Conservation (phyloP, 2,888 invertebrate genomes). For the Erebia ligea region DNA sequence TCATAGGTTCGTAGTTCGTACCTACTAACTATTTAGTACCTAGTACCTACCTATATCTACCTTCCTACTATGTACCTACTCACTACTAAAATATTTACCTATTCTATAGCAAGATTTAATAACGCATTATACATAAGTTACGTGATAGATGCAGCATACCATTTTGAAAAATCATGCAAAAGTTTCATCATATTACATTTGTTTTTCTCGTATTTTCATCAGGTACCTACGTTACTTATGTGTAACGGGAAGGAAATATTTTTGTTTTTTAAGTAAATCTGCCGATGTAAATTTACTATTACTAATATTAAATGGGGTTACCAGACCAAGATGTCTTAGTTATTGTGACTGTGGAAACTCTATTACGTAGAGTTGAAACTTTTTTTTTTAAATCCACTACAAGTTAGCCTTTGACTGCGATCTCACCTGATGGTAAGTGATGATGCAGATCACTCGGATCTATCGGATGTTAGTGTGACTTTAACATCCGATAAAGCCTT, state of each 20-base stretch:
- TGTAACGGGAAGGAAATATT: constrained; percentile 4
- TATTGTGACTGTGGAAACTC: no score
- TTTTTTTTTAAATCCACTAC: neutral
- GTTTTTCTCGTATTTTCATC: neutral
- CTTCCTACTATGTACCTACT: neutral
- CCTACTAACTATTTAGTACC: no score
- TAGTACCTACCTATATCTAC: no score
- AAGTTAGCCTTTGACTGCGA: no score
- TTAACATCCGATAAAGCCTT: no score
- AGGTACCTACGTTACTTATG: neutral
- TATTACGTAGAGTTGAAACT: no score
- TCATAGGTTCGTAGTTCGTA: no score
- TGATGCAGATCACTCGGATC: no score
- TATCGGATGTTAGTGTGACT: no score
- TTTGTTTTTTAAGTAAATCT: neutral
- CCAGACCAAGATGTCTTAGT: no score
- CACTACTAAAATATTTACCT: neutral
- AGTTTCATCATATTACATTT: constrained; percentile 2
- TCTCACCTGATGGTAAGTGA: no score
- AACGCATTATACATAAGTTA: neutral
- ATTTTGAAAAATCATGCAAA: constrained; percentile 3
- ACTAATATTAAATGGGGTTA: neutral
- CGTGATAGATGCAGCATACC: neutral
- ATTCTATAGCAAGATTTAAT: no score
- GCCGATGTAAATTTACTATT: neutral